Conservation (phyloP, 2,888 invertebrate species). For the Agrochola lychnidis region DNA sequence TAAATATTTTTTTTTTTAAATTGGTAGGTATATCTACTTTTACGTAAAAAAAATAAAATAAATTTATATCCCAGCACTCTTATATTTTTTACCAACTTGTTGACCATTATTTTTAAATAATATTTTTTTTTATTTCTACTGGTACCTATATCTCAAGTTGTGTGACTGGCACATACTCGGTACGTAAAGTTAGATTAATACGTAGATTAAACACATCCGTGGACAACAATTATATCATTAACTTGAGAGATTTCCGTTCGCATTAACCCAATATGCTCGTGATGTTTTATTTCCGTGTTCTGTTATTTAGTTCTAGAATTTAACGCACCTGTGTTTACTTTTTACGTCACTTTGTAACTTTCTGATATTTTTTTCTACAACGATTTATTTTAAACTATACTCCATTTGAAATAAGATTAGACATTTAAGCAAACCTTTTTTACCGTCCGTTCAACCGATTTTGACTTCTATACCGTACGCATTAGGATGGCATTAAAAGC, state of each 20-base stretch:
- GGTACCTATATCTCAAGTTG: background rate
- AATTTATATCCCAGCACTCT: background rate
- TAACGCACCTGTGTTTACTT: background rate
- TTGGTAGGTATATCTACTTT: background rate
- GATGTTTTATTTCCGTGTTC: background rate
- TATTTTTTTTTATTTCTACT: background rate
- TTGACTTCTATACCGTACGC: too few species aligned
- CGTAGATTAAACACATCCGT: conserved; percentile 36
- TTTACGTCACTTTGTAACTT: background rate
- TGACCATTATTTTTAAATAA: background rate
- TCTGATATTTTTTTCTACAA: too few species aligned
- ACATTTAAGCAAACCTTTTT: too few species aligned
- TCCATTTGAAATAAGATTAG: too few species aligned
- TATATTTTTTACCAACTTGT: too few species aligned
- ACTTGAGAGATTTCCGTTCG: conserved; percentile 14
- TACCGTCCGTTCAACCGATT: too few species aligned
- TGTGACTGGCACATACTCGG: background rate
- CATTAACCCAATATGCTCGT: background rate
- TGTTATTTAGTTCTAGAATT: background rate
- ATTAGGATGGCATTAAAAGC: too few species aligned
- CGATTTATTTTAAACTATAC: background rate
- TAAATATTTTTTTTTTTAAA: background rate
- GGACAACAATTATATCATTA: conserved; percentile 22
- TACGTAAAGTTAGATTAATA: background rate
- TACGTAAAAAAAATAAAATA: background rate